Percentiles rank a stretch among this genome's conserved stretches.
These are phyloP conservation scores for Spicauda simplicius DNA, from an alignment of 2,888 invertebrate species.

Conservation along the genomic window DNA sequence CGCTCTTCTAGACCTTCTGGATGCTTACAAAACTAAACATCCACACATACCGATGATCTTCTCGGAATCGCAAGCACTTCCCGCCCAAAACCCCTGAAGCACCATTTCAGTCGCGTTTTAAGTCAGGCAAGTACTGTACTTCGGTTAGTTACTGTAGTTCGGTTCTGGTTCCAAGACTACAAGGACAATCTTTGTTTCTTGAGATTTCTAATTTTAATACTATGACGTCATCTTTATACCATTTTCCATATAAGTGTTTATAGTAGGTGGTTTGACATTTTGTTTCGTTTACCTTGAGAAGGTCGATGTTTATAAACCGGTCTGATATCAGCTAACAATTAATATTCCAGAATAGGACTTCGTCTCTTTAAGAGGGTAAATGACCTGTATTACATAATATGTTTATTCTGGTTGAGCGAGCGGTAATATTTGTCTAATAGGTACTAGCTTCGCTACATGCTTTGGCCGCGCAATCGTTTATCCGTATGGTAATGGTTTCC, in stretches of 20 bases:
- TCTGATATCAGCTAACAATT: neutral
- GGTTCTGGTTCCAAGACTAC: no score
- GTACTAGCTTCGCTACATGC: neutral
- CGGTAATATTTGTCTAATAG: neutral
- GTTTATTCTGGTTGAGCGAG: neutral
- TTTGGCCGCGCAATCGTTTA: neutral
- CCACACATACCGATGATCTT: no score
- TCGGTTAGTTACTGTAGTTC: no score
- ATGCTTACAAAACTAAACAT: no score
- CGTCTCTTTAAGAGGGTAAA: conserved; percentile 1
- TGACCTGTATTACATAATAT: conserved; percentile 2
- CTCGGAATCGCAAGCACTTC: no score
- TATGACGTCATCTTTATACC: neutral
- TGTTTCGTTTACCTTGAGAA: conserved; percentile 22
- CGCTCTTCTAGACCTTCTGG: no score
- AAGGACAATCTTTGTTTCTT: no score
- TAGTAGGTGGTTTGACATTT: conserved; percentile 19
- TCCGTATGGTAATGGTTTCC: no score
- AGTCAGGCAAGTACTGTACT: no score
- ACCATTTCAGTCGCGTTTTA: no score
- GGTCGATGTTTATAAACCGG: conserved; percentile 27
- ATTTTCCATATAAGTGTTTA: neutral
- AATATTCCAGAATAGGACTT: conserved; percentile 10
- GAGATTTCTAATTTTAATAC: no score
- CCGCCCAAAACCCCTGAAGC: no score